Evolutionary conservation across 2,113 vertebrate species (phyloP).

Genomic region (Theristicus caerulescens): DNA sequence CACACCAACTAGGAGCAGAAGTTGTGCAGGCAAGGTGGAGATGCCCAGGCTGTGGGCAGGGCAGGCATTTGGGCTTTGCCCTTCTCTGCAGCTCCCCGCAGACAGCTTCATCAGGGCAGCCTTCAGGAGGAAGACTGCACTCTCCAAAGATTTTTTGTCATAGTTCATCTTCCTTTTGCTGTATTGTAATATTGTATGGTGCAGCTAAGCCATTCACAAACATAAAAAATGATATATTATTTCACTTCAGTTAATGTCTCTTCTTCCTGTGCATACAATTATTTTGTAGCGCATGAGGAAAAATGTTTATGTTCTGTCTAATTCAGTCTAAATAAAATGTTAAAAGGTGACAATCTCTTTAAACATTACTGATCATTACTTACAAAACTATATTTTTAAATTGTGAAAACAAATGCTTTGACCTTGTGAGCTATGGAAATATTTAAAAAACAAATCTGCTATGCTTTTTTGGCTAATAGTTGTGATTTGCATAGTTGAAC

Average conservation of each 20-base stretch:
- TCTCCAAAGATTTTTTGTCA: not conserved
- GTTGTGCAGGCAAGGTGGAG: not conserved
- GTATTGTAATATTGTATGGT: not conserved
- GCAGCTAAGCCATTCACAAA: not conserved
- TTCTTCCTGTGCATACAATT: not conserved
- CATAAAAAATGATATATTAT: not conserved
- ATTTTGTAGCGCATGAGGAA: conserved; percentile 10
- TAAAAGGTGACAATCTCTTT: conserved; percentile 46
- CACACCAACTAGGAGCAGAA: not conserved
- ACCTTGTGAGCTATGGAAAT: conserved; percentile 51
- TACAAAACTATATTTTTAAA: conserved; percentile 42
- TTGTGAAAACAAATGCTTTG: conserved; percentile 61
- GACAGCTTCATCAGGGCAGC: not conserved
- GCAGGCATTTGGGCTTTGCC: not conserved
- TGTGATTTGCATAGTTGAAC: conserved; percentile 67
- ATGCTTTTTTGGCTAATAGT: conserved; percentile 59
- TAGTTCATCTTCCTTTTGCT: not conserved
- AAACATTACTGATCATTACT: conserved; percentile 39
- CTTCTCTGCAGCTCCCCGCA: not conserved
- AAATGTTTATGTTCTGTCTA: conserved; percentile 36
- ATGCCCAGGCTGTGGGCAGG: not conserved
- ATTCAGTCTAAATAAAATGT: conserved; percentile 45
- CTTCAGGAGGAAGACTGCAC: not conserved
- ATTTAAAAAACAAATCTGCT: conserved; percentile 54
- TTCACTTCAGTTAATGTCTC: not conserved